Base-by-base conservation (phyloP, 2,888 invertebrate species). In the Heliconius hortense region DNA sequence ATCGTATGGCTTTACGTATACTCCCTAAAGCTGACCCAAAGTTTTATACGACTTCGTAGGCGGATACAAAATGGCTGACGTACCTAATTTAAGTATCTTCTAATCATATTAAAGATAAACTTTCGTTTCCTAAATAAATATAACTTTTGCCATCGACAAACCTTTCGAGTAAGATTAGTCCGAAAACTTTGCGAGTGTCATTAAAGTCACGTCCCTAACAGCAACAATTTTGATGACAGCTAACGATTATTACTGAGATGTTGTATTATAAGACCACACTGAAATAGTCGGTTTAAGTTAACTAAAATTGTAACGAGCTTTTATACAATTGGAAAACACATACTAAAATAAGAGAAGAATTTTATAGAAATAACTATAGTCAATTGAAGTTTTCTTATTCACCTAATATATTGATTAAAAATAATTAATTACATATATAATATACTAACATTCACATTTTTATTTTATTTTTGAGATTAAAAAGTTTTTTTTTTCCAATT, bases 11-110 rank as follows among this genome's bases (percentile, higher is more conserved):
- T 71, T 71, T 59, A 39, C 80, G 82, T 85, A 86, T 85, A 86
- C 86, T 85, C 84, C 81, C 87, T 83, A 88, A 88, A 86, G 82
- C 76, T 66, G 24, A 79, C 84, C 86, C 83, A 89, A 90, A 88
- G 81, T 84, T 80, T 79, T 83, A 77, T 90, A 86, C 71, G 93
- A 91, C 88, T 93, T 93, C 92, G 82, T 82, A 87, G 86, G 85
- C 84, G 82, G 84, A 81, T 83, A 83, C 88, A 91, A 91, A 89
- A 93, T 93, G 92, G 92, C 92, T 84, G 82, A 87, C 83, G 84
- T 84, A 84, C 84, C 86, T 84, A 84, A 85, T 85, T 84, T 82
- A 76, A 79, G 79, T 81, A 70, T 79, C 66, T 76, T 72, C 77
- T 84, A 84, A 84, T 83, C 81, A 81, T 79, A 81, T 82, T 82